Percentiles rank a stretch among this genome's conserved stretches.
phyloP scores from a whole-genome alignment of 2,888 invertebrate species.

The Andrena flavipes region DNA sequence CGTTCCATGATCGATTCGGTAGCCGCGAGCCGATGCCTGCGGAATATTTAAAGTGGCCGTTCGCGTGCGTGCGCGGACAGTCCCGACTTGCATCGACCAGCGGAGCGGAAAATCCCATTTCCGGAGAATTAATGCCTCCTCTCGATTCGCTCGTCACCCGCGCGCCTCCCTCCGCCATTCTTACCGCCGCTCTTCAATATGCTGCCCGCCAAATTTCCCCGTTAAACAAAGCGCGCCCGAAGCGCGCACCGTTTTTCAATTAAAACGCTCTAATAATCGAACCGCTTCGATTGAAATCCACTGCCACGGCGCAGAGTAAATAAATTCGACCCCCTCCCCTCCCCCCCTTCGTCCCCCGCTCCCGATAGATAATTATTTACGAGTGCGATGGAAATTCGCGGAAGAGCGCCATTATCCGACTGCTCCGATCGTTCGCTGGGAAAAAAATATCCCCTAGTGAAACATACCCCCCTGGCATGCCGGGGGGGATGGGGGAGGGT shows the following conservation, averaged over 20 bases:
- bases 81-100: constrained; percentile 29
- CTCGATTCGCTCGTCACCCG: constrained; percentile 18
- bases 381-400: too few species aligned
- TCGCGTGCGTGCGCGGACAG: constrained; percentile 13
- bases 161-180: background rate
- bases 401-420: too few species aligned
- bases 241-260: background rate
- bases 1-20: constrained; percentile 33
- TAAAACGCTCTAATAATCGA: constrained; percentile 19
- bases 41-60: constrained; percentile 32
- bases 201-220: background rate
- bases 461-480: too few species aligned
- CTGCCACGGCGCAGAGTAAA: background rate
- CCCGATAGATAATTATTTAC: too few species aligned
- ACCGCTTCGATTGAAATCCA: constrained; percentile 3
- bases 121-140: constrained; percentile 29
- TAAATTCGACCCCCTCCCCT: background rate
- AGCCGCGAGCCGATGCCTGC: constrained; percentile 8
- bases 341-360: too few species aligned
- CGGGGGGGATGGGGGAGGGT: too few species aligned
- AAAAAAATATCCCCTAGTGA: too few species aligned
- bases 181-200: too few species aligned
- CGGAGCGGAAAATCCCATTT: constrained; percentile 38
- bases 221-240: background rate
- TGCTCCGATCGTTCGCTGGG: too few species aligned